These are phyloP conservation scores for Orchestes rusci DNA, from an alignment of 2,888 invertebrate genomes.

Conservation along the genomic window DNA sequence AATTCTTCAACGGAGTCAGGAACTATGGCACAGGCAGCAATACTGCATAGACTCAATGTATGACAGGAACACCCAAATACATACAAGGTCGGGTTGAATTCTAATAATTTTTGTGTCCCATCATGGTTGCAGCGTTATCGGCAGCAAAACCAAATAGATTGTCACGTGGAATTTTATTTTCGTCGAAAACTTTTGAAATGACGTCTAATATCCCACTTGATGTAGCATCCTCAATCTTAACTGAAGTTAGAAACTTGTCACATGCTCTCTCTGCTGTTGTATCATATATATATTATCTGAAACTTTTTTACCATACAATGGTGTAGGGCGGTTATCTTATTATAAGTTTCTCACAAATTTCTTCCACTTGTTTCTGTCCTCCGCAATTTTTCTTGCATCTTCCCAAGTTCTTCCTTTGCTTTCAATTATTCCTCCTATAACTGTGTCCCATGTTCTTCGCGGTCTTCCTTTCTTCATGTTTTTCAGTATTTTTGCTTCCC, in stretches of 20 bases:
- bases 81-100: slow-evolving; percentile 8
- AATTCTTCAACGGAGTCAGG: slow-evolving; percentile 9
- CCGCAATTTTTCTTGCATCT: no score
- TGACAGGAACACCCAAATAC: slow-evolving; percentile 11
- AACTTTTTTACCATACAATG: no score
- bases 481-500: no score
- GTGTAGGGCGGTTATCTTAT: no score
- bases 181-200: slow-evolving; percentile 5
- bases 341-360: no score
- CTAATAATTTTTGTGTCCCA: slow-evolving; percentile 11
- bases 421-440: no score
- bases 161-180: slow-evolving; percentile 8
- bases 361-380: no score
- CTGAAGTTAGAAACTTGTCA: slow-evolving; percentile 7
- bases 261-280: slow-evolving; percentile 1
- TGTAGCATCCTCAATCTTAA: slow-evolving; percentile 4
- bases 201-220: slow-evolving; percentile 6
- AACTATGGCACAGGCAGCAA: slow-evolving; percentile 6
- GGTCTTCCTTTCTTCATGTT: no score
- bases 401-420: no score
- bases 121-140: slow-evolving; percentile 11
- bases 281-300: no score
- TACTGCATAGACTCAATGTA: slow-evolving; percentile 4
- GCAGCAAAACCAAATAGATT: slow-evolving; percentile 13
- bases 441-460: no score